Evolutionary conservation across 2,888 invertebrate genomes (phyloP).

Genomic region (Synanthedon tipuliformis): DNA sequence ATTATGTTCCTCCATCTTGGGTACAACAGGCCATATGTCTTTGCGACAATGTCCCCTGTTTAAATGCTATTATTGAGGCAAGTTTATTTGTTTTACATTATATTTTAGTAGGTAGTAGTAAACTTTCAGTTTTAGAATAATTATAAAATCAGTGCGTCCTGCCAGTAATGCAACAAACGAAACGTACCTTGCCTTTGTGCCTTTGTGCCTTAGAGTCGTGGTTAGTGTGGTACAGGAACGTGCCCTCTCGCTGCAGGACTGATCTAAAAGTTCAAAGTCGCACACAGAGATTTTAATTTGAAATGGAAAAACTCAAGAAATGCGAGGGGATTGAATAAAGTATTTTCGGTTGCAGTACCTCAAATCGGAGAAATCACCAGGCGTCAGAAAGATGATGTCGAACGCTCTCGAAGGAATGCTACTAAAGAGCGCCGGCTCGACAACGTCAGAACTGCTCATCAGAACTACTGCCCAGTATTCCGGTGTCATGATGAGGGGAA

Average conservation of each 20-base stretch:
- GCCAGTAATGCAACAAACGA: neutral
- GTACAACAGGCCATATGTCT: conserved; percentile 12
- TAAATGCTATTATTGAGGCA: conserved; percentile 10
- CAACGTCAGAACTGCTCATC: conserved; percentile 8
- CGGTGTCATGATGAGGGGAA: conserved; percentile 13
- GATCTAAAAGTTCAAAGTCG: no score
- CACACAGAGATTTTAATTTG: no score
- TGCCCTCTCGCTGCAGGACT: no score
- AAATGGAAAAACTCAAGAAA: no score
- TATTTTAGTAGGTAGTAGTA: neutral
- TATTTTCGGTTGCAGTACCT: conserved; percentile 19
- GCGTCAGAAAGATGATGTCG: conserved; percentile 20
- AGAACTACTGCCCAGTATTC: conserved; percentile 13
- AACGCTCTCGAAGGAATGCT: conserved; percentile 18
- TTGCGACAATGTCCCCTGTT: conserved; percentile 13
- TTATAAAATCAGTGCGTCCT: neutral
- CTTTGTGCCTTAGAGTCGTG: no score
- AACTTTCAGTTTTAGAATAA: neutral
- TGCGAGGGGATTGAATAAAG: no score
- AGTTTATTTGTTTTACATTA: conserved; percentile 1
- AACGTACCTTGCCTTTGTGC: no score
- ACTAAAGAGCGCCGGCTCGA: conserved; percentile 8
- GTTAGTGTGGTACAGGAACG: no score
- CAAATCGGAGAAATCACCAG: conserved; percentile 18
- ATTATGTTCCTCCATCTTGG: conserved; percentile 9